These are phyloP conservation scores for Zaprionus inermis DNA, from an alignment of 1,140 invertebrate genomes.

Conservation along the genomic window DNA sequence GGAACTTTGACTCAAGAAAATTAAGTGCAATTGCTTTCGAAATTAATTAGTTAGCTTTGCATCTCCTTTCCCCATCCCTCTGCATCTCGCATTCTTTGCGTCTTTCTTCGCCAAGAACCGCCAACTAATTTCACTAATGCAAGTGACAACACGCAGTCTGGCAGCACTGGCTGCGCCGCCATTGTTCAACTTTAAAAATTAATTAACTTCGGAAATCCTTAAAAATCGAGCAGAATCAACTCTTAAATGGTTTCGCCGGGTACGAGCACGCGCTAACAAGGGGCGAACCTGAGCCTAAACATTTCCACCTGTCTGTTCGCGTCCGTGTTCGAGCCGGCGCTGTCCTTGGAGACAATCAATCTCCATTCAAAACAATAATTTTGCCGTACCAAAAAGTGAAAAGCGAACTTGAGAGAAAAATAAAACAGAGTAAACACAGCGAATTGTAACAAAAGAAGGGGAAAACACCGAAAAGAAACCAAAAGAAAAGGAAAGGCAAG, in stretches of 20 bases:
- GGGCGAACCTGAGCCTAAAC: constrained; percentile 50
- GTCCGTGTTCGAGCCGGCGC: constrained; percentile 44
- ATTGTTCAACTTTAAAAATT: constrained; percentile 79
- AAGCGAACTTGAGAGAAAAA: constrained; percentile 54
- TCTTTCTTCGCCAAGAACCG: neutral
- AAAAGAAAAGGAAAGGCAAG: constrained; percentile 40
- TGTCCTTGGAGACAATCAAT: constrained; percentile 83
- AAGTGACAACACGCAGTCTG: constrained; percentile 60
- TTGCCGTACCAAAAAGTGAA: constrained; percentile 64
- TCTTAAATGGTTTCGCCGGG: constrained; percentile 58
- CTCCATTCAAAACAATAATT: constrained; percentile 83
- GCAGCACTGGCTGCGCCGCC: neutral
- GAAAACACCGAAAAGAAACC: constrained; percentile 13
- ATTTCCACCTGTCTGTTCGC: constrained; percentile 31
- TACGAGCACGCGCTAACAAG: constrained; percentile 58
- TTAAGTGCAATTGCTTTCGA: constrained; percentile 58
- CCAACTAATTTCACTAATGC: constrained; percentile 75
- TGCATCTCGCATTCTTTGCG: neutral
- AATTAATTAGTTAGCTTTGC: constrained; percentile 71
- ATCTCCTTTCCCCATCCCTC: neutral
- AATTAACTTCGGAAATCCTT: constrained; percentile 77
- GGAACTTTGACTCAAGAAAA: constrained; percentile 39
- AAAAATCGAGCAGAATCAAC: constrained; percentile 50
- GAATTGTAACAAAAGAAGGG: constrained; percentile 25
- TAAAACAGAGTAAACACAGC: constrained; percentile 23